Evolutionary conservation across 2,888 invertebrate genomes (phyloP), one percentile per base, ranked within the genome.

Genomic region (Caenorhabditis parvicauda): DNA sequence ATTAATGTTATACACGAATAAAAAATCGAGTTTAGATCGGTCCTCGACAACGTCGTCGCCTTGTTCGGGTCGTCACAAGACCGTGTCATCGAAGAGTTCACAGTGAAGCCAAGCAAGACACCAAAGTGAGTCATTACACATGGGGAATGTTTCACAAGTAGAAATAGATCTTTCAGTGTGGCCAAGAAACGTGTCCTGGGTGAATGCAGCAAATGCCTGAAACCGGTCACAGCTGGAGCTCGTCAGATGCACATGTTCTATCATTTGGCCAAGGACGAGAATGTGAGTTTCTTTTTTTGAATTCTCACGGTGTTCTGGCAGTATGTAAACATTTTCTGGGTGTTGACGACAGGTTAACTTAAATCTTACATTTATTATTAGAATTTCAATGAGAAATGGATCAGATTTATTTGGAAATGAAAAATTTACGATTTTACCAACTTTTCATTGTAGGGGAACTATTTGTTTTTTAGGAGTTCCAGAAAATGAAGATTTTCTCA

Each of bases 171-270:
- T 32, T 64, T 48, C 44, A 67, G 67, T 12, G 54, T 67, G 7
- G 57, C 67, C 9, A 79, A 79, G 61, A 79, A 79, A 54, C 65
- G 79, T 1, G 79, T 79, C 12, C 72, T 79, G 41, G 79, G 79
- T 2, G 72, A 76, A 54, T 79, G 79, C 66, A 60, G 63, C 45
- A 67, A 72, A 46, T 79, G 79, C 44, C 70, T 76, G 53, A 79
- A 79, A 59, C 79, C 79, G 9, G 76, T 79, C 45, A 79, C 79
- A 2, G 79, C 79, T 17, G 79, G 79, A 6, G 79, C 79, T 12
- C 56, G 79, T 21, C 79, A 79, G 59, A 79, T 79, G 79, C 79
- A 79, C 70, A 77, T 79, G 78, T 79, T 80, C 67, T 79, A 68
- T 74, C 79, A 79, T 59, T 62, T 79, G 53, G 74, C 74, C 37